Conservation (phyloP, 2,888 invertebrate species). For the Lepas anatifera region DNA sequence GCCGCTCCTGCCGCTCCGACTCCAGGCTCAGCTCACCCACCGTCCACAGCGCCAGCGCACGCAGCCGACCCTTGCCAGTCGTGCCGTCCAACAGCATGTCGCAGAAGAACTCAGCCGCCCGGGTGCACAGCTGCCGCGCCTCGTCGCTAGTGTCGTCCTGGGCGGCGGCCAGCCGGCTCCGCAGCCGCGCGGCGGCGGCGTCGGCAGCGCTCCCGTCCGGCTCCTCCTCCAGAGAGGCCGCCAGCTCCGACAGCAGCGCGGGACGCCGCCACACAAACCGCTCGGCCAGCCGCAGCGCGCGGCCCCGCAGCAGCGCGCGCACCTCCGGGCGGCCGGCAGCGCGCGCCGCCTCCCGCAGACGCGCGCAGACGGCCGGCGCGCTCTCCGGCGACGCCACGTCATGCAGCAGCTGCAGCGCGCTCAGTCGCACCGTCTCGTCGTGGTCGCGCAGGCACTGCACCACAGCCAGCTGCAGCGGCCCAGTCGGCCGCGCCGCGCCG, state of each 20-base stretch:
- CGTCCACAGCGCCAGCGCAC: neutral
- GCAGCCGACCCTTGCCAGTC: neutral
- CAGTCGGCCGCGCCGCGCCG: neutral
- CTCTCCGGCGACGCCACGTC: neutral
- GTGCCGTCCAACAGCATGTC: neutral
- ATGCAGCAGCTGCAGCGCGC: neutral
- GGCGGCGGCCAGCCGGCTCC: neutral
- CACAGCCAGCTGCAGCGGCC: neutral
- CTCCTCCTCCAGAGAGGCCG: neutral
- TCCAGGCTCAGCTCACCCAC: neutral
- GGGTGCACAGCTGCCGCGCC: neutral
- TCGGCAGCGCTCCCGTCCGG: too few species aligned
- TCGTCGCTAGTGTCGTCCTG: too few species aligned
- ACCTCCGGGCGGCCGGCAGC: neutral
- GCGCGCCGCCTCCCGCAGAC: neutral
- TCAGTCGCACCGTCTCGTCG: constrained; percentile 3
- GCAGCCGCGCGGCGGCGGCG: neutral
- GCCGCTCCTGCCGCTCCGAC: neutral
- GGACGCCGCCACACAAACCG: neutral
- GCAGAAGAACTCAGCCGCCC: neutral
- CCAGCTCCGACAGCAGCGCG: neutral
- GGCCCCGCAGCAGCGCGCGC: neutral
- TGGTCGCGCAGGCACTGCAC: neutral
- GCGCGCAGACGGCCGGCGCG: neutral
- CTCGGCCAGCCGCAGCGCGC: constrained; percentile 1